A percentile compares a stretch with the other conserved stretches of the same genome.
Conservation (phyloP, 2,797 vertebrate species). For the Setipinna tenuifilis region DNA sequence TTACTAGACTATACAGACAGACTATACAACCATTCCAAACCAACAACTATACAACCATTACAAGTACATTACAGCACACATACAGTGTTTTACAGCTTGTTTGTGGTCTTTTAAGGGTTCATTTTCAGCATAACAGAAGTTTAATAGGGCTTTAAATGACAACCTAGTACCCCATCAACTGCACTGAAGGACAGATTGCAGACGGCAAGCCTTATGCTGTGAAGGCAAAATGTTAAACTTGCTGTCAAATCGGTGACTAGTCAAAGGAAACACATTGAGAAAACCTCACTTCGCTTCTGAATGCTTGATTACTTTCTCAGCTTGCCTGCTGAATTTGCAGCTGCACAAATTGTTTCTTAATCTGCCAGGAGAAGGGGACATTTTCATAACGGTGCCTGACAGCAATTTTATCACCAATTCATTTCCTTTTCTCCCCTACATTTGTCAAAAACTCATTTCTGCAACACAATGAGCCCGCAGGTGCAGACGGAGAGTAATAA, state of each 20-base stretch:
- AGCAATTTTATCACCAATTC: not conserved
- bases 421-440: not conserved
- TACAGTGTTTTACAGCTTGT: not conserved
- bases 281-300: not conserved
- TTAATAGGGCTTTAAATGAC: not conserved
- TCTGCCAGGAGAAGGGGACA: not conserved
- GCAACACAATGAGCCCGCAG: not conserved
- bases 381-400: slow-evolving; percentile 12
- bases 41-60: not conserved
- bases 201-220: not conserved
- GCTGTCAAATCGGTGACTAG: not conserved
- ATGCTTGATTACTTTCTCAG: not conserved
- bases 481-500: not conserved
- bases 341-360: not conserved
- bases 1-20: too few relatives aligned
- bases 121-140: too few relatives aligned
- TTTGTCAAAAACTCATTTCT: slow-evolving; percentile 6
- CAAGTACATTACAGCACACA: not conserved
- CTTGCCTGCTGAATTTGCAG: not conserved
- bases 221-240: not conserved
- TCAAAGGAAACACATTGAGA: not conserved
- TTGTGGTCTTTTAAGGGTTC: not conserved
- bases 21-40: not conserved
- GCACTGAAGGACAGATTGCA: not conserved
- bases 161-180: not conserved